phyloP scores from a whole-genome alignment of 2,888 invertebrate species.

The Scaptomyza caliginosa region DNA sequence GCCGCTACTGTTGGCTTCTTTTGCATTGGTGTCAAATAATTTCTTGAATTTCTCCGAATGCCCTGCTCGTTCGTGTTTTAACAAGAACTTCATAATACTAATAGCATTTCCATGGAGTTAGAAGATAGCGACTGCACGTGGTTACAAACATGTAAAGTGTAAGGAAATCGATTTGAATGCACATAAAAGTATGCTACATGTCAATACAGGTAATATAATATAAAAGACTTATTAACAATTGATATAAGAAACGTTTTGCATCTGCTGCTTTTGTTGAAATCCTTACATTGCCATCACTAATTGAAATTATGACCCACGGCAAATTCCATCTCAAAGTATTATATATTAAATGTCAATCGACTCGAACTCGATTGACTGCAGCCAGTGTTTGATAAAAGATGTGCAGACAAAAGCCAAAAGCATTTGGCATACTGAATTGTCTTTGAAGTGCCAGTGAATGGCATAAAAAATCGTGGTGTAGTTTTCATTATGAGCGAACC shows the following conservation, averaged over 20 bases:
- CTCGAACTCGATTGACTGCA: not conserved
- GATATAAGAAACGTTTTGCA: constrained; percentile 20
- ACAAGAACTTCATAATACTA: constrained; percentile 50
- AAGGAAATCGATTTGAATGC: not conserved
- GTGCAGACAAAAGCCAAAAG: constrained; percentile 21
- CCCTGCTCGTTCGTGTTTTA: constrained; percentile 35
- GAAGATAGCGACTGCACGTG: constrained; percentile 35
- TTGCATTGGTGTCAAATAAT: constrained; percentile 71
- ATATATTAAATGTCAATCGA: constrained; percentile 55
- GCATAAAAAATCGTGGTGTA: constrained; percentile 61
- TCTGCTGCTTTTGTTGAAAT: constrained; percentile 37
- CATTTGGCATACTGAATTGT: constrained; percentile 62
- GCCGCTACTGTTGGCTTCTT: constrained; percentile 52
- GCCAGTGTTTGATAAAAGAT: constrained; percentile 24
- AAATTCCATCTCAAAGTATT: constrained; percentile 38
- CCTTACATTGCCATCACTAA: constrained; percentile 35
- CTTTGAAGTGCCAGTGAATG: constrained; percentile 76
- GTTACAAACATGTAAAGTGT: constrained; percentile 13
- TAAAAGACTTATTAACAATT: not conserved
- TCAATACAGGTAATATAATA: not conserved
- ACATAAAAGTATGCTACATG: constrained; percentile 19
- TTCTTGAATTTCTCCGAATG: constrained; percentile 61
- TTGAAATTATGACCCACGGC: constrained; percentile 57
- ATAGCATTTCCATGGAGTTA: constrained; percentile 17
- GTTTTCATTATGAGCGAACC: constrained; percentile 67